Conservation (phyloP, 1,140 invertebrate species). For the Trichogramma pretiosum region DNA sequence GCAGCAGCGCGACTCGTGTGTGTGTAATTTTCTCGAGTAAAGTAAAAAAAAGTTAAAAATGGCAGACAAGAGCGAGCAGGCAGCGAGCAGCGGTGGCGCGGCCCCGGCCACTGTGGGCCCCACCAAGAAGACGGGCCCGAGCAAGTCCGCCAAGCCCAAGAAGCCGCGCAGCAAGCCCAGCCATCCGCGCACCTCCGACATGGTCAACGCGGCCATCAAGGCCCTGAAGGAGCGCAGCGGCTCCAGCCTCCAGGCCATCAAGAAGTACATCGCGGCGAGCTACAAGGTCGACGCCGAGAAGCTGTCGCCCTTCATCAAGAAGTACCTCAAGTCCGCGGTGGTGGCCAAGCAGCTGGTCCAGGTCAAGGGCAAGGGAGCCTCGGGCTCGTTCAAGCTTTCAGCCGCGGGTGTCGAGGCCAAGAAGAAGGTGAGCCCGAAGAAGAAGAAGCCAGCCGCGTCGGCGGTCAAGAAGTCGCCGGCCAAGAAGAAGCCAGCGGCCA, state of each 20-base stretch:
- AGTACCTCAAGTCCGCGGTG: slow-evolving; percentile 51
- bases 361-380: slow-evolving; percentile 55
- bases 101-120: slow-evolving; percentile 11
- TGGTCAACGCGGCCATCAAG: slow-evolving; percentile 53
- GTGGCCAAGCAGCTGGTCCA: slow-evolving; percentile 48
- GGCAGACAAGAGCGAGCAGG: not conserved
- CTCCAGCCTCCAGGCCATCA: slow-evolving; percentile 54
- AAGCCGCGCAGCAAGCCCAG: slow-evolving; percentile 39
- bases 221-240: slow-evolving; percentile 52
- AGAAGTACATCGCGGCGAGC: slow-evolving; percentile 53
- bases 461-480: not conserved
- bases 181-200: slow-evolving; percentile 47
- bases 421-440: slow-evolving; percentile 13
- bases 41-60: not conserved
- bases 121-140: slow-evolving; percentile 2
- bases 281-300: slow-evolving; percentile 53
- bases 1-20: too few relatives aligned
- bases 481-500: slow-evolving; percentile 15
- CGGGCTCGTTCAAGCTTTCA: slow-evolving; percentile 52
- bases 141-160: slow-evolving; percentile 29
- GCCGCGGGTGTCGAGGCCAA: slow-evolving; percentile 20
- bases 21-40: not conserved
- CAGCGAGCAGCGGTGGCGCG: slow-evolving; percentile 4
- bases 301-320: slow-evolving; percentile 53
- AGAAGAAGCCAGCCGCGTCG: not conserved